Percentiles rank a stretch among this genome's conserved stretches.
Conservation (phyloP, 2,888 invertebrate genomes). For the Schrankia costaestrigalis region DNA sequence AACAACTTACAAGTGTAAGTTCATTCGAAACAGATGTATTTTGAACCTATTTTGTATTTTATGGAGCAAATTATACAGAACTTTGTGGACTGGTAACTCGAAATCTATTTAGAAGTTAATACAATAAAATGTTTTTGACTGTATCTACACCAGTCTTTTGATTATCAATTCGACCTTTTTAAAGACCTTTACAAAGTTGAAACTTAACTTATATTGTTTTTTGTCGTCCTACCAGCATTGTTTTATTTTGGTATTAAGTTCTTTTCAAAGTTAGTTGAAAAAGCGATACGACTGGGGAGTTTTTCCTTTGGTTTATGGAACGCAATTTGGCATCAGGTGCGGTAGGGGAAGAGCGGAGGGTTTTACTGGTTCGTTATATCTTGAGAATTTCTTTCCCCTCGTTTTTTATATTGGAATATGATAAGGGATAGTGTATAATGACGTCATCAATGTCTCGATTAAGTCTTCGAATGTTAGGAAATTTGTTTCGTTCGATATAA, state of each 20-base stretch:
- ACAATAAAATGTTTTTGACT: slow-evolving; percentile 14
- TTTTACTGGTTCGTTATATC: slow-evolving; percentile 6
- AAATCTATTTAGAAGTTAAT: slow-evolving; percentile 10
- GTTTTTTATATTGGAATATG: slow-evolving; percentile 6
- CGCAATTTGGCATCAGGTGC: slow-evolving; percentile 13
- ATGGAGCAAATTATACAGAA: slow-evolving; percentile 11
- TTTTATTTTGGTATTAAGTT: slow-evolving; percentile 12
- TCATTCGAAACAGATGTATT: slow-evolving; percentile 12
- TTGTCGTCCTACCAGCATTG: slow-evolving; percentile 6
- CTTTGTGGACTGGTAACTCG: slow-evolving; percentile 11
- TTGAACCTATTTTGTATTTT: slow-evolving; percentile 11
- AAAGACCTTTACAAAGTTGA: slow-evolving; percentile 17
- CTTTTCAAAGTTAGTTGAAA: slow-evolving; percentile 4
- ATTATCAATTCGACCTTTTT: slow-evolving; percentile 25
- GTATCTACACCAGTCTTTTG: slow-evolving; percentile 16
- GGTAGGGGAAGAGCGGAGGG: slow-evolving; percentile 4
- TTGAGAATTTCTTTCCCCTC: slow-evolving; percentile 5
- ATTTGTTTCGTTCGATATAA: slow-evolving; percentile 6
- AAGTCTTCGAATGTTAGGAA: slow-evolving; percentile 6
- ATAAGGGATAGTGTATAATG: slow-evolving; percentile 5
- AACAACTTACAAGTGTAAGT: slow-evolving; percentile 24
- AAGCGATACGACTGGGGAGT: slow-evolving; percentile 1
- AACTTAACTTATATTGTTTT: slow-evolving; percentile 25
- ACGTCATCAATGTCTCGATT: slow-evolving; percentile 7
- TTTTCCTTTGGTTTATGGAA: slow-evolving; percentile 5